These are phyloP conservation scores for Rhinoderma darwinii DNA, from an alignment of 2,113 vertebrate genomes.

Conservation along the genomic window DNA sequence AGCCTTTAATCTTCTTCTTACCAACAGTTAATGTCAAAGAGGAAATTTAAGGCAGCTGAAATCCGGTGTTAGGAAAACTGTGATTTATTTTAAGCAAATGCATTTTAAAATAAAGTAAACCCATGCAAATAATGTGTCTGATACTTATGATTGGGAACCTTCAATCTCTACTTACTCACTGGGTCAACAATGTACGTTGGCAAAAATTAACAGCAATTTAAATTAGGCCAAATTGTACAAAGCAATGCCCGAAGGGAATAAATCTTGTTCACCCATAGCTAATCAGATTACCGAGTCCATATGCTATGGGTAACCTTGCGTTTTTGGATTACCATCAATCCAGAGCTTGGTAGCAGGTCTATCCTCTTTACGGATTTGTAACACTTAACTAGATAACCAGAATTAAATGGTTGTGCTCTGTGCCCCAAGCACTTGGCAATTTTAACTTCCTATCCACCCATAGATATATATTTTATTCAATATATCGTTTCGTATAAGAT, in stretches of 20 bases:
- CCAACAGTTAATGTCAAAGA: slow-evolving; percentile 51
- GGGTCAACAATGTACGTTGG: not conserved
- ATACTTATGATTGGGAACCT: not conserved
- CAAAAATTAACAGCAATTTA: not conserved
- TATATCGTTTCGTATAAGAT: not conserved
- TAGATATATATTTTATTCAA: not conserved
- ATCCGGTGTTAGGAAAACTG: slow-evolving; percentile 25
- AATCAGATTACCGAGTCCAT: not conserved
- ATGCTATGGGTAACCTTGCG: not conserved
- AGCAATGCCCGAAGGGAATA: too few species aligned
- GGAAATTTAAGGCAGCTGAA: slow-evolving; percentile 40
- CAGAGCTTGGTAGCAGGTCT: not conserved
- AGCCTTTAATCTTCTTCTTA: slow-evolving; percentile 56
- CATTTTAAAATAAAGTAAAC: not conserved
- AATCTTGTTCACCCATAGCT: not conserved
- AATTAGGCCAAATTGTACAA: not conserved
- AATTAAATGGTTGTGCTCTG: not conserved
- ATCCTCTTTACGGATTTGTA: not conserved
- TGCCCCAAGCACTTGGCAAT: not conserved
- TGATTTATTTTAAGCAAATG: not conserved
- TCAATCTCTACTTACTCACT: not conserved
- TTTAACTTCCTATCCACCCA: not conserved
- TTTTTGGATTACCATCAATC: not conserved
- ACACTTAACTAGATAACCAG: not conserved
- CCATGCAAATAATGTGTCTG: not conserved